Percentiles rank a stretch among this genome's conserved stretches.
Conservation (phyloP, 92 coral and sea anemone species). For the Paragorgia papillata region DNA sequence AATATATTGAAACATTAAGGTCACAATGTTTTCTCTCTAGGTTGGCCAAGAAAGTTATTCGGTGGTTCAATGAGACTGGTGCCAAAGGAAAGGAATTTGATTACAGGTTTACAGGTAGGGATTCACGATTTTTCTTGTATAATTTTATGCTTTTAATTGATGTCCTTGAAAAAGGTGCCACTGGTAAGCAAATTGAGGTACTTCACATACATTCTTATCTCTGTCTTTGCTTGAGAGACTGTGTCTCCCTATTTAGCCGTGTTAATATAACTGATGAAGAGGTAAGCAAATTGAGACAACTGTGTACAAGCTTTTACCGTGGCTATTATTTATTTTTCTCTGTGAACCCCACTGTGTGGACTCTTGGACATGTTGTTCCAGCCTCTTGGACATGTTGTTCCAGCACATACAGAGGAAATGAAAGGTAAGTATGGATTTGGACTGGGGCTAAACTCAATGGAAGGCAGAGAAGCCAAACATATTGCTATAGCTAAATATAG, state of each 20-base stretch:
- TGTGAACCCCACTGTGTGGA: conserved; percentile 22
- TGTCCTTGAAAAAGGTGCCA: neutral
- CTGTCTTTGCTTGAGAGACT: conserved; percentile 13
- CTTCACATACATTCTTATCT: conserved; percentile 33
- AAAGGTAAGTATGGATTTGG: conserved; percentile 45
- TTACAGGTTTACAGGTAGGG: conserved; percentile 41
- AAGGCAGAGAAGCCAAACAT: no score
- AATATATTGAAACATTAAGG: conserved; percentile 8
- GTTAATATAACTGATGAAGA: neutral
- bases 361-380: conserved; percentile 35
- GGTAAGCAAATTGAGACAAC: neutral
- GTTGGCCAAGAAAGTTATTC: conserved; percentile 24
- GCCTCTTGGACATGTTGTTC: no score
- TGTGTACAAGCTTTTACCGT: conserved; percentile 19
- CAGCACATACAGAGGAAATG: conserved; percentile 31
- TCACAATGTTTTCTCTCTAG: conserved; percentile 18
- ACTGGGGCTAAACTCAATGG: conserved; percentile 26
- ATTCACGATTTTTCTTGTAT: conserved; percentile 41
- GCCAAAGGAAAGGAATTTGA: conserved; percentile 27
- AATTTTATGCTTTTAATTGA: conserved; percentile 40
- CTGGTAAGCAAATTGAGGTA: neutral
- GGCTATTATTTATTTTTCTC: conserved; percentile 13
- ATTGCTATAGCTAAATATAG: neutral
- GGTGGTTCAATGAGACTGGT: conserved; percentile 42
- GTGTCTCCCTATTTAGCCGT: conserved; percentile 28